Evolutionary conservation across 2,888 invertebrate genomes (phyloP), one percentile per base, ranked within the genome.

Genomic region (Beris chalybata): DNA sequence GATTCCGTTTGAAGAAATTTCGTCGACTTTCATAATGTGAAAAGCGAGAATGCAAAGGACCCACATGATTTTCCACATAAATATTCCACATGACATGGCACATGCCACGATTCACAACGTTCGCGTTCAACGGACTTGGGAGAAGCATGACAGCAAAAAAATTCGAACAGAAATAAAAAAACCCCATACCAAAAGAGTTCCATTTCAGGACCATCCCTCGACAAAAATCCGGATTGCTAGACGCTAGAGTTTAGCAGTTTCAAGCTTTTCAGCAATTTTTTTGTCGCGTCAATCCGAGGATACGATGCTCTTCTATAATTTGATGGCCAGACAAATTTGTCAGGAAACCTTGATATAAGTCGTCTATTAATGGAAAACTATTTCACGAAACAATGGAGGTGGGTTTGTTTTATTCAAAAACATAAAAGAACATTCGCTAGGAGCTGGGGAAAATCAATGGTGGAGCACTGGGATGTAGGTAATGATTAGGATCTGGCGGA

Each of bases 251-350:
- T 48, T 15, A 15, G n/a, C 12, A 6, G 6, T 48, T 48, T 48
- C 48, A 48, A 48, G n/a, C 15, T 38, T 38, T 38, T 38, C 38
- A 38, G 38, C 38, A 5, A 7, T 38, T 38, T 38, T 32, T 38
- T 38, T 32, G 52, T 50, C 52, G 61, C 61, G 61, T 52, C 59
- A 48, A 38, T 38, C 38, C 9, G 38, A 38, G 7, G 50, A 22
- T 50, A 61, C 50, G 61, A 50, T 50, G 50, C 52, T 38, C 7
- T 38, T 5, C 9, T 38, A 48, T 38, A 5, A 61, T 61, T 61
- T 61, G 61, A 61, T 61, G 52, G 61, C 50, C 61, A 61, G 61
- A 61, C 61, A 61, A 61, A 61, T 61, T 61, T 38, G 61, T 52
- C 45, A 52, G 61, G 50, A 50, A 52, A 52, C 50, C 61, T 61